Conservation (phyloP, 2,113 vertebrate genomes). For the Corvus cornix region DNA sequence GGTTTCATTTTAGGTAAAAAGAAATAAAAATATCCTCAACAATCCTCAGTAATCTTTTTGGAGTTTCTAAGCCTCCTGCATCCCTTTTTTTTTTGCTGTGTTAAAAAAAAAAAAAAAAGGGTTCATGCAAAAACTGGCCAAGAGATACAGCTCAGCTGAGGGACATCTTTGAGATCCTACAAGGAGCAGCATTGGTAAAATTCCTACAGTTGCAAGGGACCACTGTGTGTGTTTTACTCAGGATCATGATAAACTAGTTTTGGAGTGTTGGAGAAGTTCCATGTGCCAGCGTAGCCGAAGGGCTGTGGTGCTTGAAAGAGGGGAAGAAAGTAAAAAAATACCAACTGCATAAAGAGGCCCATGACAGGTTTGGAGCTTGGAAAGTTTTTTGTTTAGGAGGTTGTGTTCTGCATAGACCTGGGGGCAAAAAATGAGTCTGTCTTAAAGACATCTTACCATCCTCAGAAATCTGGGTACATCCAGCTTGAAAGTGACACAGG, state of each 20-base stretch:
- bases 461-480: background rate
- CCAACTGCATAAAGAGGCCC: background rate
- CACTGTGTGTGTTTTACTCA: background rate
- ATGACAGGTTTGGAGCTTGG: background rate
- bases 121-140: accelerated
- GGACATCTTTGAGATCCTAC: background rate
- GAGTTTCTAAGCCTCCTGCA: background rate
- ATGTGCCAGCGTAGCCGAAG: background rate
- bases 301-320: background rate
- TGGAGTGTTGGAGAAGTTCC: background rate
- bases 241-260: background rate
- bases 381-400: background rate
- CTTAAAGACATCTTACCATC: background rate
- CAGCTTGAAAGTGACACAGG: background rate
- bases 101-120: background rate
- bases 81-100: accelerated
- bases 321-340: background rate
- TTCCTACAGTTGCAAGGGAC: background rate
- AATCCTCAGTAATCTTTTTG: background rate
- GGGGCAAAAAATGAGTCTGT: background rate
- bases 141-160: background rate
- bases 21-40: background rate
- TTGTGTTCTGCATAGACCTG: background rate
- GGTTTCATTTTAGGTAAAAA: background rate
- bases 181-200: background rate